Conservation (phyloP, 2,113 vertebrate genomes). For the Danio rerio region DNA sequence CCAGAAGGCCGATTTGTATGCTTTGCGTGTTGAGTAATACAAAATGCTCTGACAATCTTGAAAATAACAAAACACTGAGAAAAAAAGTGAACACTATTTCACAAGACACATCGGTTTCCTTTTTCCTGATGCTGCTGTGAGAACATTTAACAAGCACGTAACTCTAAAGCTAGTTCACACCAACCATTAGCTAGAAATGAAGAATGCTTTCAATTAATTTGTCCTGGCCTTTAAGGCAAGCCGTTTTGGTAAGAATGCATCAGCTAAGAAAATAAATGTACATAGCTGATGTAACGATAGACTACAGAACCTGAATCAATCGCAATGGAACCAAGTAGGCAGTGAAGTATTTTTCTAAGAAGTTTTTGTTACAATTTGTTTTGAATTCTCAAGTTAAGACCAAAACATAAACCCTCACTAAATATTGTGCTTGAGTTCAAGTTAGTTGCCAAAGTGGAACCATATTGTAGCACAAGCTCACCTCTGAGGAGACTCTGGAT, state of each 20-base stretch:
- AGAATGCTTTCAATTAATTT: neutral
- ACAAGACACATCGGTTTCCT: conserved; percentile 23
- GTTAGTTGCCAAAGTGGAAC: neutral
- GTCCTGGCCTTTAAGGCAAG: neutral
- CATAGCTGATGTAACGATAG: conserved; percentile 10
- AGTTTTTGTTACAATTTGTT: neutral
- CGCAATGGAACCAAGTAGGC: neutral
- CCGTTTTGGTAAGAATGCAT: conserved; percentile 3
- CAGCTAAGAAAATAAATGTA: neutral
- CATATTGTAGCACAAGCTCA: conserved; percentile 66
- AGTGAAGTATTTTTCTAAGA: neutral
- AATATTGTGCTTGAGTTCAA: neutral
- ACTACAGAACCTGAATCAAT: neutral
- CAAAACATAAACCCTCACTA: neutral
- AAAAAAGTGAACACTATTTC: conserved; percentile 20
- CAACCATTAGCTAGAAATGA: neutral
- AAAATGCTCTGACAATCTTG: conserved; percentile 45
- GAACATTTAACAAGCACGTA: conserved; percentile 40
- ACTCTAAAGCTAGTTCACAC: conserved; percentile 6
- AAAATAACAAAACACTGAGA: conserved; percentile 1
- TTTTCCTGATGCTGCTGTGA: conserved; percentile 32
- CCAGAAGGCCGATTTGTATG: conserved; percentile 66
- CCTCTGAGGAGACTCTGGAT: conserved; percentile 91
- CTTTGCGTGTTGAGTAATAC: conserved; percentile 61
- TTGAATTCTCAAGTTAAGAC: neutral